These are phyloP conservation scores for Drosophila affinis DNA, from an alignment of 2,888 invertebrate genomes.

Conservation along the genomic window DNA sequence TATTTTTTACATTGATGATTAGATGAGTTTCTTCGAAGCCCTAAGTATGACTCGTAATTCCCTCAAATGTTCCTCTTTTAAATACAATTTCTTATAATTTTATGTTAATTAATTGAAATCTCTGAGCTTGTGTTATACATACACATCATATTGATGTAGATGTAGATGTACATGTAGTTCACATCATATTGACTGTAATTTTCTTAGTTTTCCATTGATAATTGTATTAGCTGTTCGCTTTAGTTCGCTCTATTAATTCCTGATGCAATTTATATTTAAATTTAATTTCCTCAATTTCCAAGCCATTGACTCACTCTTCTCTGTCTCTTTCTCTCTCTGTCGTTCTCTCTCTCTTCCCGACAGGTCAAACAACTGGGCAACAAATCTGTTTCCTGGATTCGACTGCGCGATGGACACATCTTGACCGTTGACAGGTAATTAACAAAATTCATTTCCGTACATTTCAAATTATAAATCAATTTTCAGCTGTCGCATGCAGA, in stretches of 20 bases:
- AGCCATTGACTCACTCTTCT: constrained; percentile 6
- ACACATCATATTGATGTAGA: neutral
- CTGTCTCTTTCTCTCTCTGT: neutral
- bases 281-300: neutral
- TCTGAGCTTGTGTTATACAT: too few species aligned
- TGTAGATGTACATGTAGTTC: too few species aligned
- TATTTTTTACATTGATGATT: too few species aligned
- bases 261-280: neutral
- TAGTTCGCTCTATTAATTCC: neutral
- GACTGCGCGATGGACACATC: constrained; percentile 94
- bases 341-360: constrained; percentile 40
- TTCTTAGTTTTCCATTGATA: neutral
- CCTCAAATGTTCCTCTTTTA: too few species aligned
- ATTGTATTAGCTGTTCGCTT: neutral
- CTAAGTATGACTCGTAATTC: too few species aligned
- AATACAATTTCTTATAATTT: too few species aligned
- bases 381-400: constrained; percentile 96
- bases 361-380: constrained; percentile 94
- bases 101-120: too few species aligned
- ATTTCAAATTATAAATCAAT: constrained; percentile 37
- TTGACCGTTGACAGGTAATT: constrained; percentile 93
- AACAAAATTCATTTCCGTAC: constrained; percentile 47
- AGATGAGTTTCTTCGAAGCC: too few species aligned
- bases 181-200: neutral
- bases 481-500: neutral